These are phyloP conservation scores for Neoitamus cyanurus DNA, from an alignment of 2,888 invertebrate species.

Conservation along the genomic window DNA sequence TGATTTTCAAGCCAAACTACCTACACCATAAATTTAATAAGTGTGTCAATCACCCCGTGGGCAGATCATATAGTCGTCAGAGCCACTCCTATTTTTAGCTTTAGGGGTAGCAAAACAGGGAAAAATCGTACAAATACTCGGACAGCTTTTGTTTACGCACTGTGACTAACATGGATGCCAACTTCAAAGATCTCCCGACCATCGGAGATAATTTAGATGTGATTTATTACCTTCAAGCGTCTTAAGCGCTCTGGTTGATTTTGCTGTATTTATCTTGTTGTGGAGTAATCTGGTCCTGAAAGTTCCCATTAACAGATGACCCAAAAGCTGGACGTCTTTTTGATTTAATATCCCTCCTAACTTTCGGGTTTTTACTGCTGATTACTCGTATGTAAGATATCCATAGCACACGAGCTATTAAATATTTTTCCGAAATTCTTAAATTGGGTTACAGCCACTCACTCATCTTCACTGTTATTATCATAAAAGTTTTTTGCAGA, in stretches of 20 bases:
- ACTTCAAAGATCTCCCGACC: conserved; percentile 24
- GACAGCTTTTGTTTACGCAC: conserved; percentile 21
- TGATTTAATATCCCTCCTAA: neutral
- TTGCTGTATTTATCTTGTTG: conserved; percentile 11
- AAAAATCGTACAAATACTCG: neutral
- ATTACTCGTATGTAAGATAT: neutral
- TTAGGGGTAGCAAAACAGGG: neutral
- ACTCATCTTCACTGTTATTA: neutral
- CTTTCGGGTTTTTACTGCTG: neutral
- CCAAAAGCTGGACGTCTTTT: neutral
- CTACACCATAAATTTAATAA: neutral
- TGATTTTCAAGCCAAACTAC: neutral
- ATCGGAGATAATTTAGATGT: conserved; percentile 30
- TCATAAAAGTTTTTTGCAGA: neutral
- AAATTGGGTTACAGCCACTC: neutral
- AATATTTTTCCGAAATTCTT: neutral
- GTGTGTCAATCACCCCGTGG: neutral
- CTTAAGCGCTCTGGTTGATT: neutral
- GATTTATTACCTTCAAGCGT: conserved; percentile 8
- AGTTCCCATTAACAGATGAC: neutral
- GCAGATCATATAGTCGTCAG: neutral
- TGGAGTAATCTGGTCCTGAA: neutral
- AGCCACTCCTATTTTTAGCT: neutral
- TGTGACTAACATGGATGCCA: neutral
- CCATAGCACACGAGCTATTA: neutral